Evolutionary conservation across 2,113 vertebrate genomes (phyloP).

Genomic region (Herpailurus yagouaroundi): DNA sequence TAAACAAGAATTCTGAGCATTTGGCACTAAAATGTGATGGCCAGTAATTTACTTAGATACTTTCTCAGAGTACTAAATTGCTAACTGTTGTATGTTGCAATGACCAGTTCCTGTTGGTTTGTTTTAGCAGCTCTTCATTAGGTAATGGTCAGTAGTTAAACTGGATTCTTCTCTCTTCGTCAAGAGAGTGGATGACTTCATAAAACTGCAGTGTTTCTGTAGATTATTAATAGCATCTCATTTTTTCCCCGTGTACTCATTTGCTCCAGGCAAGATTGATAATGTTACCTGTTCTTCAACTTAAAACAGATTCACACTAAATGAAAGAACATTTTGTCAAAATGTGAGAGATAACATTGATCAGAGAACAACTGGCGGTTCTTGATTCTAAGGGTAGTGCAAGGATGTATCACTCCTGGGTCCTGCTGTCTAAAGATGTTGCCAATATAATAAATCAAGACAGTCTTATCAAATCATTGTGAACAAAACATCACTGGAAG

Average conservation of each 20-base stretch:
- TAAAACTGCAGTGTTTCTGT: constrained; percentile 38
- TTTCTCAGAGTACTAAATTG: neutral
- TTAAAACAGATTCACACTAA: neutral
- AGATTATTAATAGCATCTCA: constrained; percentile 46
- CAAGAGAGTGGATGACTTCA: constrained; percentile 23
- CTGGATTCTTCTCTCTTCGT: neutral
- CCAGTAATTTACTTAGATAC: neutral
- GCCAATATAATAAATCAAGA: neutral
- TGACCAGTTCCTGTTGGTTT: neutral
- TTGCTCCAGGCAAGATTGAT: constrained; percentile 28
- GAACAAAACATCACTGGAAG: neutral
- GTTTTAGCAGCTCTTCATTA: constrained; percentile 7
- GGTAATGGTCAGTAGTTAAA: neutral
- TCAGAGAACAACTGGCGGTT: neutral
- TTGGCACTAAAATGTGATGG: neutral
- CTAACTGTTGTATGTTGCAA: neutral
- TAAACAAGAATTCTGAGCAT: neutral
- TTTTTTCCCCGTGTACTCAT: constrained; percentile 17
- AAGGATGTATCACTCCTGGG: neutral
- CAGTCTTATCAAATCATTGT: neutral
- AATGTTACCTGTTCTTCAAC: neutral
- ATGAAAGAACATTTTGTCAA: neutral
- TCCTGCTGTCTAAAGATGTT: neutral
- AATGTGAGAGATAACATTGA: neutral
- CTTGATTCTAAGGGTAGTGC: neutral